Conservation (phyloP, 1,140 invertebrate species). For the Ladona fulva region DNA sequence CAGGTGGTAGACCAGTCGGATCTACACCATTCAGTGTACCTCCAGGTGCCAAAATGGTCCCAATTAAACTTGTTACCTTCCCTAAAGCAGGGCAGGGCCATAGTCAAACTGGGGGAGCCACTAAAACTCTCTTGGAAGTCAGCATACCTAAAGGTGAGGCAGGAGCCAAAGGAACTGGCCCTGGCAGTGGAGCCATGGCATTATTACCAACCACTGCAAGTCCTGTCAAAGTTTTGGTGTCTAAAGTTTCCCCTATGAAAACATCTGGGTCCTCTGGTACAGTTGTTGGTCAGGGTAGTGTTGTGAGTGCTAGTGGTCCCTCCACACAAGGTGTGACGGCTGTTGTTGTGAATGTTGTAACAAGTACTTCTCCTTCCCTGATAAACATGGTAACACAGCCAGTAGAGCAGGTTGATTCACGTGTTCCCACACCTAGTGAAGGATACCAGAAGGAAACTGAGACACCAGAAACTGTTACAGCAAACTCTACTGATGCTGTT, state of each 20-base stretch:
- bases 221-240: slow-evolving; percentile 28
- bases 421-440: not conserved
- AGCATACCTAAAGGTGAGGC: slow-evolving; percentile 15
- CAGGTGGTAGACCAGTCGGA: not conserved
- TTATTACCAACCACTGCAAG: slow-evolving; percentile 18
- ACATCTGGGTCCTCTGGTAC: slow-evolving; percentile 17
- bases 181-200: not conserved
- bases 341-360: slow-evolving; percentile 24
- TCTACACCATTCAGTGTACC: slow-evolving; percentile 20
- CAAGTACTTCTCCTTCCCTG: slow-evolving; percentile 13
- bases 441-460: not conserved
- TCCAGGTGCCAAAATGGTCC: slow-evolving; percentile 32
- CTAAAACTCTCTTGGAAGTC: slow-evolving; percentile 15
- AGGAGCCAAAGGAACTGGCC: not conserved
- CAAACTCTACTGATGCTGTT: not conserved
- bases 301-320: not conserved
- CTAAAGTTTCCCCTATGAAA: slow-evolving; percentile 24
- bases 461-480: not conserved
- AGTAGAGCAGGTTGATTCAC: not conserved
- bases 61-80: slow-evolving; percentile 34
- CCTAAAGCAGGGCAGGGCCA: slow-evolving; percentile 25
- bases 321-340: slow-evolving; percentile 16
- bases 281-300: slow-evolving; percentile 16
- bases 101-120: slow-evolving; percentile 12
- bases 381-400: slow-evolving; percentile 11